Base-by-base conservation (phyloP, 1,140 invertebrate species). In the Branchinecta lynchi region DNA sequence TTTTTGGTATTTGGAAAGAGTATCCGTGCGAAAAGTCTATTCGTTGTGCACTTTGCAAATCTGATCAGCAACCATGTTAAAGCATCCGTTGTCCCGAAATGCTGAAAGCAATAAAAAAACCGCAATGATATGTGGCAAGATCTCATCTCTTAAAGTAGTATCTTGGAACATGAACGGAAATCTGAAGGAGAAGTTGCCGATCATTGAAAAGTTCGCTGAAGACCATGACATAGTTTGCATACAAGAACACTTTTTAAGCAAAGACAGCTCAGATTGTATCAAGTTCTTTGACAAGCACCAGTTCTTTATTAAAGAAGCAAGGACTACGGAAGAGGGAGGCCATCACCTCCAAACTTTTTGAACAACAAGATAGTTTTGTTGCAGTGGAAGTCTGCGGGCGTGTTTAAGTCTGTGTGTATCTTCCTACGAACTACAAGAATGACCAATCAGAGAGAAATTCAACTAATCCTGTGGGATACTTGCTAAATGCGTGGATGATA, bases 251-350 rank as follows among this genome's bases (percentile, higher is more conserved):
- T 51, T 51, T 51, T 51, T 9, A 51, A 51, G 46, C 46, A n/a
- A 51, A 51, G 9, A 51, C 46, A 51, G 46, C 46, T 51, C 46
- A 9, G 46, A n/a, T 51, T 51, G 46, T 51, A 51, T 51, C 46
- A 51, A 51, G n/a, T 51, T 51, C 46, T 51, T 51, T 51, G 46
- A 51, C 46, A 51, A 51, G 46, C n/a, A 51, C 46, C 46, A 51
- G 46, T 51, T 51, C n/a, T 51, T 51, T 51, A 51, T 51, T 51
- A 51, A 51, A 51, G 46, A 51, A 51, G 46, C 46, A 51, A 51
- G 46, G 46, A 9, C n/a, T 51, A 51, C 9, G 9, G 46, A n/a
- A 51, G n/a, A 9, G 9, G 46, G 46, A 51, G 46, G 46, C 9
- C 46, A 9, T 51, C n/a, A 51, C 46, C 46, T 51, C 46, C 46